Base-by-base conservation (phyloP, 2,888 invertebrate genomes). In the Eupithecia insigniata region DNA sequence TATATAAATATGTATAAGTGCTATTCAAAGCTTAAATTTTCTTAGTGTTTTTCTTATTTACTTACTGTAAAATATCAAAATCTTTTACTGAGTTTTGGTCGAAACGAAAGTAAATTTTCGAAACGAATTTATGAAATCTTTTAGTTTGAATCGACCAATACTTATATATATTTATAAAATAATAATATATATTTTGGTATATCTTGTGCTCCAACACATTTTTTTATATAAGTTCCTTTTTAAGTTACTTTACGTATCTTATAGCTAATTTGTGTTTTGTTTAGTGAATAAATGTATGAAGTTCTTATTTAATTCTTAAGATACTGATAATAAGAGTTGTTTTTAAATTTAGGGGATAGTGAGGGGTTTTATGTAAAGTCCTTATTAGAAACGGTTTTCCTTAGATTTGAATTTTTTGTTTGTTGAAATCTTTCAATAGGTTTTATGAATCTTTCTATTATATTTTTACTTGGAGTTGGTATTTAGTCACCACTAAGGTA, bases 231-330 rank as follows among this genome's bases (percentile, higher is more conserved):
- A 61, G 61, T 32, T 62, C n/a, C n/a, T 61, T 61, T 1, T 30
- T 8, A 12, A 62, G 18, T 62, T 62, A 60, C 18, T 62, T 7
- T n/a, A 30, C 43, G 66, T 72, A 66, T 72, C 36, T n/a, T 61
- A 46, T 67, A 66, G 62, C 26, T 12, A 60, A 34, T 34, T n/a
- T 32, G 10, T 60, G 46, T 72, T 69, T 66, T 51, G 18, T 51
- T 66, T 64, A 66, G 62, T 51, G 51, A 26, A 55, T 26, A 26
- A 51, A 12, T 34, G 16, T 66, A 60, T 51, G 30, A 70, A 8
- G 60, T 71, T 73, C 70, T 73, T 73, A 73, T 73, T 70, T 73
- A 73, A 67, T 73, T 68, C 58, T 46, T 70, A 70, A 68, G 70
- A 8, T 36, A 64, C 58, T 61, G 12, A 62, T 36, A 4, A 60